Evolutionary conservation across 2,113 vertebrate genomes (phyloP), one percentile per base, ranked within the genome.

Genomic region (Hydropotes inermis): DNA sequence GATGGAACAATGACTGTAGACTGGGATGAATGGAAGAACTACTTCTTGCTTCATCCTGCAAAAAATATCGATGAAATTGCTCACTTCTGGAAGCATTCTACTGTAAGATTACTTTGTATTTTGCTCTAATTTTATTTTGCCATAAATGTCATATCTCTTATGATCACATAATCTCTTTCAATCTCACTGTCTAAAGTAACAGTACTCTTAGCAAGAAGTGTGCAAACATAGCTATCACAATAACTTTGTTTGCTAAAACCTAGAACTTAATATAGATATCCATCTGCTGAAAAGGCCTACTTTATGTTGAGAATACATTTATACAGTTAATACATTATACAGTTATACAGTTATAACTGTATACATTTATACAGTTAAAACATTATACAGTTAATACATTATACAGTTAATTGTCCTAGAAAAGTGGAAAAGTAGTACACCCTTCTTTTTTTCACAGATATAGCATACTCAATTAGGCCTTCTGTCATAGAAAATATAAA

Each of bases 11-110:
- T 99, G 99, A 99, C 99, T 97, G 98, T 99, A 50, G 99, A 99
- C 98, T 99, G 99, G 99, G 99, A 99, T 90, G 99, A 99, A 95
- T 99, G 99, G 99, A 99, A 99, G 83, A 99, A 99, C 91, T 99
- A 99, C 98, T 99, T 99, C 98, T 99, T 99, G 96, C 99, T 99
- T 95, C 99, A 99, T 97, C 99, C 99, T 45, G 99, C 98, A 85
- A 98, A 99, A 97, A 99, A 99, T 97, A 99, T 99, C 70, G 98
- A 99, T 78, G 99, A 99, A 98, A 99, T 99, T 97, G 98, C 99
- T 96, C 99, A 98, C 91, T 99, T 99, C 95, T 99, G 99, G 99
- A 99, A 99, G 96, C 99, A 99, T 98, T 99, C 99, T 67, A 98
- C 99, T 94, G 99, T 99, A 98, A 99, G 98, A 97, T 93, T 57